Conservation (phyloP, 2,888 invertebrate species). For the Blastobasis adustella region DNA sequence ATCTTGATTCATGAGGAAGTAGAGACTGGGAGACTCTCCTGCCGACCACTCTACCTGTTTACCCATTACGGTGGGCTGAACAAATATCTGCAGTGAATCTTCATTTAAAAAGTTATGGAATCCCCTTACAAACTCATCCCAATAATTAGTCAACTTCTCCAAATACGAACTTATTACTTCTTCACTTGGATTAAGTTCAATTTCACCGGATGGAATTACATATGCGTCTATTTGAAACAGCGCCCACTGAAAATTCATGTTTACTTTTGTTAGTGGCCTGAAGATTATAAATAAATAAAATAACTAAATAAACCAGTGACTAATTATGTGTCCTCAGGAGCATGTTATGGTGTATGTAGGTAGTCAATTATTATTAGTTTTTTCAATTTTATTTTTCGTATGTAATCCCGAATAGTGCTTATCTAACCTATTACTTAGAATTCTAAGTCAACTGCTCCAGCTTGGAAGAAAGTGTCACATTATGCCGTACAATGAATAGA, state of each 20-base stretch:
- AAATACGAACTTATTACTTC: conserved; percentile 75
- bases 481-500: no score
- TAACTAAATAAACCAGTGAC: no score
- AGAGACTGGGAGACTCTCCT: conserved; percentile 82
- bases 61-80: conserved; percentile 89
- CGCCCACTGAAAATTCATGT: conserved; percentile 67
- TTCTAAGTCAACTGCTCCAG: no score
- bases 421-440: no score
- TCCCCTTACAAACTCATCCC: conserved; percentile 80
- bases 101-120: conserved; percentile 84
- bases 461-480: no score
- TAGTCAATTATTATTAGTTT: no score
- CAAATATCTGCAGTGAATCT: conserved; percentile 80
- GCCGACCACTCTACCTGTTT: conserved; percentile 86
- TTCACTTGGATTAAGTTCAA: conserved; percentile 76
- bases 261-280: no score
- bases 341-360: no score
- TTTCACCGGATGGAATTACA: conserved; percentile 49
- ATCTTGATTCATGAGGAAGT: conserved; percentile 82
- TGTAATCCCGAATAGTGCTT: no score
- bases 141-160: conserved; percentile 76
- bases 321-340: no score
- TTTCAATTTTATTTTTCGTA: no score
- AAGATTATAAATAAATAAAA: no score
- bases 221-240: conserved; percentile 77